phyloP scores from a whole-genome alignment of 2,888 invertebrate species.

The Drosophila kambysellisi region DNA sequence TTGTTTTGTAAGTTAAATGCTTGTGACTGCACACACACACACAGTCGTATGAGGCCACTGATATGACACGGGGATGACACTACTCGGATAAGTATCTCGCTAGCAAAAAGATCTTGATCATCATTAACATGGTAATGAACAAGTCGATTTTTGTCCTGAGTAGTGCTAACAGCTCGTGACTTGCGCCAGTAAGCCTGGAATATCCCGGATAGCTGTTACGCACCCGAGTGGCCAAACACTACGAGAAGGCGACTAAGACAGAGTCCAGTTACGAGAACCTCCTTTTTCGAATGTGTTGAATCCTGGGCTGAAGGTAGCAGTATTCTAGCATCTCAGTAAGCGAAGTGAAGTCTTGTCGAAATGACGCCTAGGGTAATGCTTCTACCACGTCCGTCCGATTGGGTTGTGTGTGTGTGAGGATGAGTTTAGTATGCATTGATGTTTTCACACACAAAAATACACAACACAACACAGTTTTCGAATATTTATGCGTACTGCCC shows the following conservation, averaged over 20 bases:
- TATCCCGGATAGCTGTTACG: too few relatives aligned
- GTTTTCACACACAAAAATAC: background rate
- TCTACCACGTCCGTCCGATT: background rate
- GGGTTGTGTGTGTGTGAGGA: background rate
- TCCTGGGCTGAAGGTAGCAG: too few relatives aligned
- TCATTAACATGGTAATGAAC: background rate
- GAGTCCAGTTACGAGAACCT: too few relatives aligned
- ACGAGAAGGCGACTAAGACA: too few relatives aligned
- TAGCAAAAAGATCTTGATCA: background rate
- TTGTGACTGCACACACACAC: constrained; percentile 20
- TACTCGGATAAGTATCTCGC: background rate
- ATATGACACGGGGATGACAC: background rate
- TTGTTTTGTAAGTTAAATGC: constrained; percentile 73
- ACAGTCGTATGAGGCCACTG: background rate
- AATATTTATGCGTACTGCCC: constrained; percentile 35
- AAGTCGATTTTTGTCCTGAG: background rate
- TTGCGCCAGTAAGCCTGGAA: background rate
- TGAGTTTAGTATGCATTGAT: background rate
- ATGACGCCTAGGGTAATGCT: too few relatives aligned
- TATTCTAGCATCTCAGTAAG: too few relatives aligned
- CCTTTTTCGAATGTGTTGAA: too few relatives aligned
- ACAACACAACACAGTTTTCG: background rate
- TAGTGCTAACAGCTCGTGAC: background rate
- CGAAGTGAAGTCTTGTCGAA: too few relatives aligned
- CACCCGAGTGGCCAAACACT: too few relatives aligned